phyloP scores from a whole-genome alignment of 2,113 vertebrate species.

The Lampris incognitus region DNA sequence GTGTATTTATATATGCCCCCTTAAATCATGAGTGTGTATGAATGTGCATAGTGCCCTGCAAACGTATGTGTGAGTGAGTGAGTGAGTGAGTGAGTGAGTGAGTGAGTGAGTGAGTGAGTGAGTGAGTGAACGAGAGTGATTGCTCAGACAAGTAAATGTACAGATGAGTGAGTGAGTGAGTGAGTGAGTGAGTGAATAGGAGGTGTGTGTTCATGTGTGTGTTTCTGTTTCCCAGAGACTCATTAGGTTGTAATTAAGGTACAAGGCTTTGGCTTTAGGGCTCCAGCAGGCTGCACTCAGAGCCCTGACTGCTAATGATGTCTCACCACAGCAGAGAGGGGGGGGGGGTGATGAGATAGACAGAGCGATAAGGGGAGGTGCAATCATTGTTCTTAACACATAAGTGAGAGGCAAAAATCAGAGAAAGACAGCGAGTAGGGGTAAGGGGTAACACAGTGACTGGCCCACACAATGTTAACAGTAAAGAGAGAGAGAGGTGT shows the following conservation, averaged over 20 bases:
- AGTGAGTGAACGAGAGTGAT: constrained; percentile 33
- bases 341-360: neutral
- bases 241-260: constrained; percentile 84
- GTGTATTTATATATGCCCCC: neutral
- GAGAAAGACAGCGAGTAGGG: neutral
- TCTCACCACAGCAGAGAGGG: constrained; percentile 43
- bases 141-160: constrained; percentile 50
- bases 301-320: constrained; percentile 73
- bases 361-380: neutral
- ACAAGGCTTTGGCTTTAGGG: constrained; percentile 71
- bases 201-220: neutral
- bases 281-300: constrained; percentile 62
- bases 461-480: no score
- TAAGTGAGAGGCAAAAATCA: neutral
- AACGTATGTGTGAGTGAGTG: neutral
- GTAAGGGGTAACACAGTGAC: no score
- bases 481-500: no score
- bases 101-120: neutral
- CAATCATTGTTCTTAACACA: no score
- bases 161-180: constrained; percentile 27
- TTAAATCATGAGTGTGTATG: no score
- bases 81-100: neutral
- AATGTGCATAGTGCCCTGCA: neutral
- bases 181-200: neutral
- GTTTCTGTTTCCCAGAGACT: constrained; percentile 70